Evolutionary conservation across 1,140 invertebrate species (phyloP).

Genomic region (Habropoda laboriosa): DNA sequence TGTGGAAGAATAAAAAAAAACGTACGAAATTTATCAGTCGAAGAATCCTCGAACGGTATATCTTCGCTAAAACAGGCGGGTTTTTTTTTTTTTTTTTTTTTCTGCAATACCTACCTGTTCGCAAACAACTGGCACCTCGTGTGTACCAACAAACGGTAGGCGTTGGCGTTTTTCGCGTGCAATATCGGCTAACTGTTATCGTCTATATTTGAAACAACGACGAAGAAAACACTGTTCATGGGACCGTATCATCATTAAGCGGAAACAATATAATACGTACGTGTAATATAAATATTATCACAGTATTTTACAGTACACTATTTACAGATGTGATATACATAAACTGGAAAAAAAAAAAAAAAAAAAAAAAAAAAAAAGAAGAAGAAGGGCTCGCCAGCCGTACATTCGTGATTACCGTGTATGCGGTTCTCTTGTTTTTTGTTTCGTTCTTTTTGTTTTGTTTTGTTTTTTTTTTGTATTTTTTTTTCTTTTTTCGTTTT

Average conservation of each 20-base stretch:
- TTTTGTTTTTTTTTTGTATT: no score
- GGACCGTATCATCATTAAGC: conserved; percentile 22
- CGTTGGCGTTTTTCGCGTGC: background rate
- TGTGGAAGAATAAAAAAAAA: background rate
- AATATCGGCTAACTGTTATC: conserved; percentile 1
- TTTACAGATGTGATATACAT: conserved; percentile 77
- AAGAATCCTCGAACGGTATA: conserved; percentile 4
- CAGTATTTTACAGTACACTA: conserved; percentile 80
- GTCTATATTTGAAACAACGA: background rate
- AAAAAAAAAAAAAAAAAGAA: no score
- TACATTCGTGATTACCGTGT: conserved; percentile 52
- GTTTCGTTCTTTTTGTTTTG: no score
- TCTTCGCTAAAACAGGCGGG: conserved; percentile 20
- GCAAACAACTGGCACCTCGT: conserved; percentile 17
- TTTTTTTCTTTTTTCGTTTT: no score
- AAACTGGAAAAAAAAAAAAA: no score
- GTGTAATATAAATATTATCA: conserved; percentile 80
- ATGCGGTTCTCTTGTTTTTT: no score
- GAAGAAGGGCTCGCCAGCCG: conserved; percentile 52
- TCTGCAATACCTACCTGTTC: conserved; percentile 34
- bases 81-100: background rate
- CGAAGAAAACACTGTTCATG: background rate
- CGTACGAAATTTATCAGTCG: conserved; percentile 3
- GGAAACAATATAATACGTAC: conserved; percentile 41
- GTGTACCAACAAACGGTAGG: background rate